Base-by-base conservation (phyloP, 1,140 invertebrate genomes). In the Aphelinus atriplicis region DNA sequence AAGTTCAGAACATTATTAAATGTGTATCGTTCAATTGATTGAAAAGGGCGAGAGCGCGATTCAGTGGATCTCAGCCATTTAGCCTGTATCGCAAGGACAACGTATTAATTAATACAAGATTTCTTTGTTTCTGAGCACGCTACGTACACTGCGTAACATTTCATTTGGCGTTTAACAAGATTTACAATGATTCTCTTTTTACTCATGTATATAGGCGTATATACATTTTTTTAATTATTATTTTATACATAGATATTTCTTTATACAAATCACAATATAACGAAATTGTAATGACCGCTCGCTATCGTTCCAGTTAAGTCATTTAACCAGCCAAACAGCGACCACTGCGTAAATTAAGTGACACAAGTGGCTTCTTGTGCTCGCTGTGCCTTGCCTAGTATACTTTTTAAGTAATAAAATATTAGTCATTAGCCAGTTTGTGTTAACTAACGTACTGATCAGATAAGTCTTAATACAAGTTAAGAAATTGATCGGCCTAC, bases 111-210 rank as follows among this genome's bases (percentile, higher is more conserved):
- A 46, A 68, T 70, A 68, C 45, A 63, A 62, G 48, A 62, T 47
- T 68, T 65, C 47, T 65, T 58, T 26, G 48, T 10, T 57, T 77
- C 47, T 51, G 67, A 43, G 47, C 69, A 77, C 74, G 77, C 76
- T 81, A 78, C 73, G 57, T 80, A 81, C 80, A 73, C 68, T 79
- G 75, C 72, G 61, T 68, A 78, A 80, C 75, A 72, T 78, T 76
- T 70, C 70, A 73, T 78, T 80, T 81, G 64, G 75, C 78, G 70
- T 77, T 83, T 67, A 82, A 83, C 79, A 82, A 82, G 76, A 81
- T 82, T 82, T 79, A 81, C 78, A 81, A 81, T 69, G 62, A 76
- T 77, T 73, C 67, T 75, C 65, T 60, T 77, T 71, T 73, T 72
- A 9, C 62, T 67, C 69, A 78, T 68, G 53, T 10, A 70, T 66